phyloP scores from a whole-genome alignment of 2,113 vertebrate genomes.

The Alaudala cheleensis region DNA sequence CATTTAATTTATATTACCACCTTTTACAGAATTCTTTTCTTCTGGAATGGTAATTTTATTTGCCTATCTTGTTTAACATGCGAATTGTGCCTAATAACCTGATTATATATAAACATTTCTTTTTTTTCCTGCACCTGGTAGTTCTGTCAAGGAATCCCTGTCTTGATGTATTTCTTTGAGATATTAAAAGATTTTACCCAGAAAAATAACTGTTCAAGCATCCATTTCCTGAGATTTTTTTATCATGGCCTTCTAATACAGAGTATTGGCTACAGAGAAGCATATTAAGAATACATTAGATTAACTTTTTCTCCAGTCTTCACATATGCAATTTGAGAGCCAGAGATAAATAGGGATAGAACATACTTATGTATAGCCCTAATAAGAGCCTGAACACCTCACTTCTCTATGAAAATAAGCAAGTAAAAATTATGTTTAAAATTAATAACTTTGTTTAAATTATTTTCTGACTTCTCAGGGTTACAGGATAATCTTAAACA shows the following conservation, averaged over 20 bases:
- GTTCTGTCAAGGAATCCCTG: background rate
- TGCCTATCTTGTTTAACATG: background rate
- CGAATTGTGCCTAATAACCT: background rate
- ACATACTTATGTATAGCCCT: background rate
- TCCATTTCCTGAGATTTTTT: background rate
- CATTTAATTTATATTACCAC: background rate
- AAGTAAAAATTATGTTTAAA: background rate
- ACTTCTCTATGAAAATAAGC: background rate
- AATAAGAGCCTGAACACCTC: background rate
- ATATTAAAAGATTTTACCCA: background rate
- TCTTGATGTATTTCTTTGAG: background rate
- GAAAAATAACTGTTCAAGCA: background rate
- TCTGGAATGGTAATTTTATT: background rate
- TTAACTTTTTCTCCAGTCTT: background rate
- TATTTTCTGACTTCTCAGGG: background rate
- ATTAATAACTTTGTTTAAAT: background rate
- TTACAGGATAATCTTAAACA: background rate
- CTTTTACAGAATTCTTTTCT: background rate
- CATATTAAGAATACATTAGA: background rate
- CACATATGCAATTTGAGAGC: background rate
- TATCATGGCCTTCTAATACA: background rate
- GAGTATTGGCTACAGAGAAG: background rate
- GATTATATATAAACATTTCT: background rate
- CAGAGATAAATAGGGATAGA: background rate
- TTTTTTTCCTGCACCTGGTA: background rate